Conservation (phyloP, 2,888 invertebrate species). For the Lithophane ornitopus region DNA sequence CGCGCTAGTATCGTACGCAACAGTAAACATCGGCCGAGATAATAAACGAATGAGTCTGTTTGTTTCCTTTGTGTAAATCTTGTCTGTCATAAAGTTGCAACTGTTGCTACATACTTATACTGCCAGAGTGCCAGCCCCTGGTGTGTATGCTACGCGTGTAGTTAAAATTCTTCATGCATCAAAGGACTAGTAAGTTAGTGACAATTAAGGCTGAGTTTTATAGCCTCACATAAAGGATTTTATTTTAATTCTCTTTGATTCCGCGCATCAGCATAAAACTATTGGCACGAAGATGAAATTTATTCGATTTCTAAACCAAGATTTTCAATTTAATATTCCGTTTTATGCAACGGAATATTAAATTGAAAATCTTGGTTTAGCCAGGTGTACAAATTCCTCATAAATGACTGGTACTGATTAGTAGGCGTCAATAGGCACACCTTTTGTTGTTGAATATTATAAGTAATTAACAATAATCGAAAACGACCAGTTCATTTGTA, state of each 20-base stretch:
- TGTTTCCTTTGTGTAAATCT: slow-evolving; percentile 77
- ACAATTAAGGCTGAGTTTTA: slow-evolving; percentile 57
- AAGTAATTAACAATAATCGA: slow-evolving; percentile 50
- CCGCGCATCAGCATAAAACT: slow-evolving; percentile 20
- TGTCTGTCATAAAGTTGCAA: slow-evolving; percentile 76
- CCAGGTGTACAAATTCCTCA: slow-evolving; percentile 38
- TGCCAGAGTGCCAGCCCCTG: slow-evolving; percentile 22
- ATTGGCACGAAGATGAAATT: slow-evolving; percentile 10
- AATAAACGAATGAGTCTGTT: slow-evolving; percentile 78
- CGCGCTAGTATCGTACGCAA: slow-evolving; percentile 71
- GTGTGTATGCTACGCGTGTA: slow-evolving; percentile 47
- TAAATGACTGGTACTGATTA: slow-evolving; percentile 30
- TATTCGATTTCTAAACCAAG: slow-evolving; percentile 1
- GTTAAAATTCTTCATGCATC: slow-evolving; percentile 55
- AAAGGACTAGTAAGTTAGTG: slow-evolving; percentile 54
- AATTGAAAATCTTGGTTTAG: too few species aligned
- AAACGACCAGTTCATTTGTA: slow-evolving; percentile 44
- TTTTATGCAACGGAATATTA: too few species aligned
- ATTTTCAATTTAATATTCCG: slow-evolving; percentile 12
- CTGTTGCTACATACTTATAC: slow-evolving; percentile 66
- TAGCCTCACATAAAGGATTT: slow-evolving; percentile 47
- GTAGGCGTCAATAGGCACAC: slow-evolving; percentile 45
- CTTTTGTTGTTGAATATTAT: slow-evolving; percentile 43
- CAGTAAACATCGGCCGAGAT: slow-evolving; percentile 81
- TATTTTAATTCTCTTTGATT: slow-evolving; percentile 43